phyloP scores from a whole-genome alignment of 1,140 invertebrate genomes.

The Pararge aegeria region DNA sequence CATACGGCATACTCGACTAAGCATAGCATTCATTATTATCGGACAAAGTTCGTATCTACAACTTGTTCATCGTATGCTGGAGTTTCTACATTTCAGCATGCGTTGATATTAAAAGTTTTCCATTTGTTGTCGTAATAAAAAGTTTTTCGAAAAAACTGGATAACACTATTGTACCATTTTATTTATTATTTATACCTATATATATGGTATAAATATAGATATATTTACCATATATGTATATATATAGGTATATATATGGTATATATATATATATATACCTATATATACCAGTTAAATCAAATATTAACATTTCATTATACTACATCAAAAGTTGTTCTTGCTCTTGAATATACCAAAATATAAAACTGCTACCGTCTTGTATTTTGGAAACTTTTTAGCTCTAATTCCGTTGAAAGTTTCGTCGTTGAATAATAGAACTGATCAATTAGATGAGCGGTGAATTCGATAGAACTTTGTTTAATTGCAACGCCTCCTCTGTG shows the following conservation, averaged over 20 bases:
- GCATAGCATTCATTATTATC: not conserved
- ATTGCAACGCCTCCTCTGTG: slow-evolving; percentile 15
- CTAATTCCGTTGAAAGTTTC: slow-evolving; percentile 6
- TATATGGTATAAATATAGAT: no score
- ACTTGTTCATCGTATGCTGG: slow-evolving; percentile 18
- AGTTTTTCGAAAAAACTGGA: not conserved
- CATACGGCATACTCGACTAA: not conserved
- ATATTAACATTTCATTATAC: no score
- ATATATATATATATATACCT: no score
- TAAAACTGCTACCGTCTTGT: no score
- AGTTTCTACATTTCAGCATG: slow-evolving; percentile 14
- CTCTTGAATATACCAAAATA: no score
- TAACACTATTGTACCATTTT: no score
- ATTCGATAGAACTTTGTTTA: slow-evolving; percentile 21
- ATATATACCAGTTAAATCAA: not conserved
- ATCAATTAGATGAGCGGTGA: slow-evolving; percentile 22
- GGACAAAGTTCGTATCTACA: slow-evolving; percentile 24
- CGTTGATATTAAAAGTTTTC: slow-evolving; percentile 25
- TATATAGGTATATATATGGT: no score
- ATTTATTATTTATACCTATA: no score
- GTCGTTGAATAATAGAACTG: slow-evolving; percentile 23
- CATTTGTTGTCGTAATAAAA: slow-evolving; percentile 15
- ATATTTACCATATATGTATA: no score
- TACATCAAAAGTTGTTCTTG: no score
- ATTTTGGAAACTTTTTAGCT: no score